phyloP scores from a whole-genome alignment of 2,888 invertebrate genomes.

The Clusia tigrina region DNA sequence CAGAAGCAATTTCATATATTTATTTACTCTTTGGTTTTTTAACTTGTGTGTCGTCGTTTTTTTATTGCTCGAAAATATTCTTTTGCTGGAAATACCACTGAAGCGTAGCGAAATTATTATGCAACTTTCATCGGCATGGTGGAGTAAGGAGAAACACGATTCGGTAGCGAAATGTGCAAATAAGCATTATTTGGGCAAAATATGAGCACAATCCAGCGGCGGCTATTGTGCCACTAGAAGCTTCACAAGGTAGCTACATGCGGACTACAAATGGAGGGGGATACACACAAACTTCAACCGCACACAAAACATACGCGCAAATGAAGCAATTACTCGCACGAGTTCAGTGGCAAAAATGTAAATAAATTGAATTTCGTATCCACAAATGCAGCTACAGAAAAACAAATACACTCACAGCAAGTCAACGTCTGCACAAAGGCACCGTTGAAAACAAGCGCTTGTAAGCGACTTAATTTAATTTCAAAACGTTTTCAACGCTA shows the following conservation, averaged over 20 bases:
- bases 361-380: conserved; percentile 17
- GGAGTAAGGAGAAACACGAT: background rate
- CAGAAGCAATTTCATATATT: too few relatives aligned
- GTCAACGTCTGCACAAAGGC: background rate
- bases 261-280: too few relatives aligned
- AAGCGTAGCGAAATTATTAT: conserved; percentile 3
- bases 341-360: background rate
- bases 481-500: background rate
- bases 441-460: conserved; percentile 10
- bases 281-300: background rate
- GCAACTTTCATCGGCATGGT: background rate
- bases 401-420: conserved; percentile 5
- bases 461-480: conserved; percentile 28
- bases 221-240: background rate
- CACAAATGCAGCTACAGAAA: too few relatives aligned
- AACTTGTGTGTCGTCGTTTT: background rate
- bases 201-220: background rate
- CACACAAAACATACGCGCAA: background rate
- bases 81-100: background rate
- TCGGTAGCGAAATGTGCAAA: background rate
- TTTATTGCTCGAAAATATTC: background rate
- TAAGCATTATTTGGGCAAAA: conserved; percentile 1
- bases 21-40: background rate
- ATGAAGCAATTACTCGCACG: background rate
- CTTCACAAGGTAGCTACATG: background rate